Evolutionary conservation across 2,888 invertebrate genomes (phyloP).

Genomic region (Portevinia maculata): DNA sequence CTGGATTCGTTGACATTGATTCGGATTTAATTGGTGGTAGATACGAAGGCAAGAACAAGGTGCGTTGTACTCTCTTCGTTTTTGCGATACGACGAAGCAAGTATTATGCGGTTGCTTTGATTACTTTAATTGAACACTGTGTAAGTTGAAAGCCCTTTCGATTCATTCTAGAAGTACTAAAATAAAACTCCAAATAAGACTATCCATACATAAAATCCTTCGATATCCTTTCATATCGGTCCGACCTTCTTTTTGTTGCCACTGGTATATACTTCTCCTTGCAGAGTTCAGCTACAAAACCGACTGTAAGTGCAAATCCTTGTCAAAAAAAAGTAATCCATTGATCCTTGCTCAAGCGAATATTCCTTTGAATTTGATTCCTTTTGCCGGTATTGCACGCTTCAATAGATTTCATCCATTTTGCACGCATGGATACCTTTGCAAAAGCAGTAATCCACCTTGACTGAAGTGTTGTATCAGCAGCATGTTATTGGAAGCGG

Average conservation of each 20-base stretch:
- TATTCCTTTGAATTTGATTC: slow-evolving; percentile 59
- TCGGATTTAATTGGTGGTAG: slow-evolving; percentile 63
- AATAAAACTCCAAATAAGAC: neutral
- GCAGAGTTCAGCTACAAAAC: slow-evolving; percentile 7
- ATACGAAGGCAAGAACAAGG: slow-evolving; percentile 6
- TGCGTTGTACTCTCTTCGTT: slow-evolving; percentile 17
- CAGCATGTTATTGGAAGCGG: neutral
- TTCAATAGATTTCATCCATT: slow-evolving; percentile 40
- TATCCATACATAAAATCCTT: slow-evolving; percentile 27
- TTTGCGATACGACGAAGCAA: slow-evolving; percentile 13
- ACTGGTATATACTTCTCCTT: slow-evolving; percentile 18
- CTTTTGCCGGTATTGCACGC: slow-evolving; percentile 45
- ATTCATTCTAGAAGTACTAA: neutral
- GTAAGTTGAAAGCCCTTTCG: slow-evolving; percentile 5
- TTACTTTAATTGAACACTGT: slow-evolving; percentile 22
- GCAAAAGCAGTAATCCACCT: slow-evolving; percentile 8
- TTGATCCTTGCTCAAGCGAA: slow-evolving; percentile 49
- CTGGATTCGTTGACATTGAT: slow-evolving; percentile 59
- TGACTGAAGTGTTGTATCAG: slow-evolving; percentile 24
- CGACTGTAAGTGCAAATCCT: slow-evolving; percentile 43
- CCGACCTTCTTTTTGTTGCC: slow-evolving; percentile 12
- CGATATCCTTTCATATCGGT: slow-evolving; percentile 22
- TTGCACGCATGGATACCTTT: slow-evolving; percentile 43
- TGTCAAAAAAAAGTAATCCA: slow-evolving; percentile 36
- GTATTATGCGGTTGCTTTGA: slow-evolving; percentile 32